Percentiles rank a stretch among this genome's conserved stretches.
Conservation (phyloP, 2,113 vertebrate genomes). For the Melanerpes aurifrons region DNA sequence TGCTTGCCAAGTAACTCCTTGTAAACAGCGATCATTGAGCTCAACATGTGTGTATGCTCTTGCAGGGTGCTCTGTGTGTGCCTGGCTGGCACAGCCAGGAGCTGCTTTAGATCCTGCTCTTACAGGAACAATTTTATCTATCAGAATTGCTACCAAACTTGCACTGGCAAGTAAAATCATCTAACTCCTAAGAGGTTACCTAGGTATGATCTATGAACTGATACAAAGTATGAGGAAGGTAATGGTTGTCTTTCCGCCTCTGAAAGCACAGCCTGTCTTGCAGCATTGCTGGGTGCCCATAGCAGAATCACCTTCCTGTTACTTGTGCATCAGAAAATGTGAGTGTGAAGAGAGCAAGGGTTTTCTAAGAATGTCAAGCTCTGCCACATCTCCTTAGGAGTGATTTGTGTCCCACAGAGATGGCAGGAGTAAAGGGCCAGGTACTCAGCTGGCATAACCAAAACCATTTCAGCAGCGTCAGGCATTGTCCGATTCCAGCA, state of each 20-base stretch:
- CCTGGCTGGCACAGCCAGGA: neutral
- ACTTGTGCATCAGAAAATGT: neutral
- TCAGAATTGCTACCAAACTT: neutral
- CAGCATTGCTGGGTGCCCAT: no score
- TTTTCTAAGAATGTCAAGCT: neutral
- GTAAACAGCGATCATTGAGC: neutral
- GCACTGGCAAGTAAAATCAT: neutral
- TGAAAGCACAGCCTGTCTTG: neutral
- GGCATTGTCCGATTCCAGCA: neutral
- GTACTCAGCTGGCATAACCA: neutral
- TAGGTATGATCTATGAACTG: neutral
- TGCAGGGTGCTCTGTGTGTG: neutral
- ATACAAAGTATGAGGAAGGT: neutral
- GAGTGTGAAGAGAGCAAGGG: neutral
- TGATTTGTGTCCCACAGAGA: fast-evolving
- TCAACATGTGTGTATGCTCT: neutral
- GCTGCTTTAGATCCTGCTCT: neutral
- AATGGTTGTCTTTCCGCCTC: neutral
- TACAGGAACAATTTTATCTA: neutral
- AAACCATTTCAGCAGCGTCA: no score
- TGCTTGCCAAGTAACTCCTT: conserved; percentile 23
- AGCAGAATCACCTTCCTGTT: neutral
- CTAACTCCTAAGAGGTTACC: neutral
- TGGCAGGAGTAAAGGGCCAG: neutral
- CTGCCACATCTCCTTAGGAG: neutral